Base-by-base conservation (phyloP, 1,140 invertebrate genomes). In the Drosophila varians region DNA sequence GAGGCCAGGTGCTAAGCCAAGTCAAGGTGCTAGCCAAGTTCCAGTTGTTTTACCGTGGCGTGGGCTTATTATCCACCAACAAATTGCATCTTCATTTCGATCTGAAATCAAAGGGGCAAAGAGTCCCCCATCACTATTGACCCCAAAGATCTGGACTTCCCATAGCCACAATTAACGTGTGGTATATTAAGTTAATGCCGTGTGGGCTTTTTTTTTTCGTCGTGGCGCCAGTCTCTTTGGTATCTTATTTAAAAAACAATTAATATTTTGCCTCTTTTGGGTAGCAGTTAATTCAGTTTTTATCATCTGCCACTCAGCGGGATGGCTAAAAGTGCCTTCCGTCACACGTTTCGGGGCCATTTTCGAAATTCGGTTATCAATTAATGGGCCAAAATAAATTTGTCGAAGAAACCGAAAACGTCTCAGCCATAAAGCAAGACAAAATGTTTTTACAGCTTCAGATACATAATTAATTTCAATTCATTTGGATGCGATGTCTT, bases 301-400 rank as follows among this genome's bases (percentile, higher is more conserved):
- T 78, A 77, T 78, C 48, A 49, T 28, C 51, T 48, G 56, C 42
- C 28, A 75, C 71, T 56, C 48, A 43, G 70, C 51, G 57, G 77
- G 54, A 49, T 53, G 61, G 51, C 52, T 43, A 31, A 38, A 86
- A 83, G 77, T 86, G 80, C 55, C 73, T 75, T 84, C 79, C 79
- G 79, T 84, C 79, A 84, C 79, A 84, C 75, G 45, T 66, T 80
- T 48, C 38, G 54, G 36, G 45, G 34, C 26, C 60, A 56, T 79
- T 55, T 75, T 84, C 55, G 42, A 79, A 84, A 72, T 73, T 66
- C 38, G 21, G 72, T 74, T 77, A 84, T 84, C 80, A 86, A 65
- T 70, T 86, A 84, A 84, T 84, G 80, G 80, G 68, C 80, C 82
- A 76, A 38, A 34, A 74, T 34, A 72, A 42, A 84, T 84, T 84